Conservation (phyloP, 53 echinoderm and acorn worm genomes). For the Echinometra lucunter region DNA sequence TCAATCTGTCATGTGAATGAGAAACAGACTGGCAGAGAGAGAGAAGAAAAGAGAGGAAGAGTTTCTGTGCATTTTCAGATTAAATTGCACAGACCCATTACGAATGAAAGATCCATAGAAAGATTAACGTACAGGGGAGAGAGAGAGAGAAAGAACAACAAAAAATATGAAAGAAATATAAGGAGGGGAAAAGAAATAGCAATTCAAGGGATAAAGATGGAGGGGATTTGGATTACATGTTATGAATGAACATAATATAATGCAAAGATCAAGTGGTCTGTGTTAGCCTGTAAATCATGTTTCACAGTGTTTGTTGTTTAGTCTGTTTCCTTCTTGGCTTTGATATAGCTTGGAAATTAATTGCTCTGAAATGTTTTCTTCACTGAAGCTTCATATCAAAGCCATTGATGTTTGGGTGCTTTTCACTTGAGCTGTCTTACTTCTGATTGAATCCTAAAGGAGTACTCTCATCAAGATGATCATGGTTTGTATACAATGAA, state of each 20-base stretch:
- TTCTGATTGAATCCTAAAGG: no score
- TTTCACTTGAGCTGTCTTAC: neutral
- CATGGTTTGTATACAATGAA: no score
- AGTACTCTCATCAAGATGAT: no score
- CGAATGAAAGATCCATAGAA: no score
- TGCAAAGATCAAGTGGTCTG: neutral
- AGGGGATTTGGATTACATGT: no score
- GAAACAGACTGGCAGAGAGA: neutral
- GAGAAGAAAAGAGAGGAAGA: neutral
- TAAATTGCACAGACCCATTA: no score
- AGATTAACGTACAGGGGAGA: neutral
- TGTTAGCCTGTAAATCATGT: neutral
- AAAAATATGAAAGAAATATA: no score
- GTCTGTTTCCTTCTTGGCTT: neutral
- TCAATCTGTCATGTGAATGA: constrained; percentile 21
- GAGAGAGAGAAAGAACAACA: neutral
- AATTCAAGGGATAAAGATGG: no score
- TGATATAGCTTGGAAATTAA: neutral
- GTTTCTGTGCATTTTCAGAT: neutral
- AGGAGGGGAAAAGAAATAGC: no score
- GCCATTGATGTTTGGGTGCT: no score
- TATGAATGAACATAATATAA: neutral
- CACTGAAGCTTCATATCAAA: no score
- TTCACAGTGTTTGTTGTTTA: neutral
- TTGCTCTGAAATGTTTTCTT: no score